Evolutionary conservation across 2,888 invertebrate species (phyloP).

Genomic region (Machimus atricapillus): DNA sequence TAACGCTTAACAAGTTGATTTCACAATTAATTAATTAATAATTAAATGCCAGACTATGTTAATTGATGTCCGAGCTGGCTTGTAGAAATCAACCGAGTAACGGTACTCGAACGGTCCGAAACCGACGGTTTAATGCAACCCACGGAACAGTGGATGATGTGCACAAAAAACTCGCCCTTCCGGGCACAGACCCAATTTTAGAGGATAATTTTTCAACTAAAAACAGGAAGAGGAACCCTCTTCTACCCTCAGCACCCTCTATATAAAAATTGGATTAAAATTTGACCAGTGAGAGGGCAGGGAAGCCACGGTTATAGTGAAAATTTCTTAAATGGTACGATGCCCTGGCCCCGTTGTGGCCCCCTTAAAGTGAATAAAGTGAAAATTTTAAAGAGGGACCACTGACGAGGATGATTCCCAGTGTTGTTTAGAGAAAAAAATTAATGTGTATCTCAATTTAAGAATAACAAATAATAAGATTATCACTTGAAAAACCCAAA

Average conservation of each 20-base stretch:
- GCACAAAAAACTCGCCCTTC: neutral
- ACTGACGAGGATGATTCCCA: neutral
- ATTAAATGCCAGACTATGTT: neutral
- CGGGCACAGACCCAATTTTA: neutral
- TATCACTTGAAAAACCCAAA: neutral
- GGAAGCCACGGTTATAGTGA: neutral
- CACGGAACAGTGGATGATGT: neutral
- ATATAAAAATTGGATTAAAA: neutral
- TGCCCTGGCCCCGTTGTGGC: neutral
- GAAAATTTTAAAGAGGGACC: neutral
- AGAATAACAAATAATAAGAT: neutral
- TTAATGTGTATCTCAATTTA: neutral
- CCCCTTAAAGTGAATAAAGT: neutral
- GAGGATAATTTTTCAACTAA: neutral
- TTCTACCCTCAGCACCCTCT: neutral
- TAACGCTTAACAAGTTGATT: neutral
- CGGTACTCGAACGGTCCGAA: neutral
- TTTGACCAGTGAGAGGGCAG: neutral
- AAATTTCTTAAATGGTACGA: neutral
- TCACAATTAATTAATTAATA: neutral
- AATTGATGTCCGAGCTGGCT: neutral
- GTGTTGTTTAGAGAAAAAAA: neutral
- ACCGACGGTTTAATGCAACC: neutral
- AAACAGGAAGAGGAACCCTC: neutral
- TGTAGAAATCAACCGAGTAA: neutral